Evolutionary conservation across 2,797 vertebrate species (phyloP), one percentile per base, ranked within the genome.

Genomic region (Pogoniulus pusillus): DNA sequence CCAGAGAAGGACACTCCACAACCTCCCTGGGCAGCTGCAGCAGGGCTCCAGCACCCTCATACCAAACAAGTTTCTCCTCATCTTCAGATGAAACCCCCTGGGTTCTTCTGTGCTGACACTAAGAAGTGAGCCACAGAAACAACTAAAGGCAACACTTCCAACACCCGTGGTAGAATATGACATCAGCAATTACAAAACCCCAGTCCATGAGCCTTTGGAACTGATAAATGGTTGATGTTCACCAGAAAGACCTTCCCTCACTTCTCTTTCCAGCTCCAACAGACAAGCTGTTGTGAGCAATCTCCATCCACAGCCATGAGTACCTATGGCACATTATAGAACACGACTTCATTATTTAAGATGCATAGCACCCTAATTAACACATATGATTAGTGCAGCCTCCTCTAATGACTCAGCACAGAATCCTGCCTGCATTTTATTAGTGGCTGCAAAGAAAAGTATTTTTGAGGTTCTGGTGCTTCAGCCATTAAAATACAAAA

Each of bases 311-410:
- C 68, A 5, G 12, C 23, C 7, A 17, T 12, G 9, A 4, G 12
- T 1, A n/a, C 53, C 13, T 0, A 9, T 5, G 18, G 51, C 49
- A 11, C 1, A 0, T 24, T 4, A 19, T 0, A 17, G 45, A 34
- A 34, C 64, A 16, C 15, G 17, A 51, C 18, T 29, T 34, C 37
- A 6, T 16, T 57, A 85, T 32, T 70, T 62, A 30, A 60, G 41
- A 32, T 2, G 5, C 35, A 12, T 29, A 15, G 26, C 24, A 4
- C 17, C 24, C 32, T 78, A 85, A 81, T 87, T 41, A 68, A 9
- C 23, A 19, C 1, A 3, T 1, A 7, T 3, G 18, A 59, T 66
- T 18, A 59, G 9, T 0, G 4, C 4, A 75, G 20, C 71, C 71
- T 69, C 55, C 63, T 63, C 37, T 24, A 2, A 16, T 0, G 1